Percentiles rank a stretch among this genome's conserved stretches.
phyloP scores from a whole-genome alignment of 2,113 vertebrate species.

The Stictonetta naevosa region DNA sequence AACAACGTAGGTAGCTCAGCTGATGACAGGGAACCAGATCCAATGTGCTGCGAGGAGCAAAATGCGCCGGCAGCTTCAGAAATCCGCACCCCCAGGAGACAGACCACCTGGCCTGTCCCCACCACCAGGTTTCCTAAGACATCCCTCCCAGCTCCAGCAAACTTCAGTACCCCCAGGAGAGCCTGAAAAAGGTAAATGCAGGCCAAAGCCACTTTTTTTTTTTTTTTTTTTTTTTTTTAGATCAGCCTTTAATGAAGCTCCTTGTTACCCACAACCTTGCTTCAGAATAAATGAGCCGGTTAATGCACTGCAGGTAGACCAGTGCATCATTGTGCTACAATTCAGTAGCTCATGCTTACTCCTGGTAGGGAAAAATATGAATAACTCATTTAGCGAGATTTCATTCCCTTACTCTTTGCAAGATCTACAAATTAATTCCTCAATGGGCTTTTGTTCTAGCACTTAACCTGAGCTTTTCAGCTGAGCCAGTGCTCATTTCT shows the following conservation, averaged over 20 bases:
- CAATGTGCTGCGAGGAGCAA: background rate
- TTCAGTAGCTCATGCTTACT: constrained; percentile 3
- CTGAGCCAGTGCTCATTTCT: background rate
- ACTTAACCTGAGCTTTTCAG: constrained; percentile 26
- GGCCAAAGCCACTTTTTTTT: background rate
- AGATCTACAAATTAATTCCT: constrained; percentile 31
- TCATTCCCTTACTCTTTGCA: background rate
- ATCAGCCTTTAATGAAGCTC: background rate
- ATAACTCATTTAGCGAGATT: background rate
- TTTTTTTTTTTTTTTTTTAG: background rate
- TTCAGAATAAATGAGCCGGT: background rate
- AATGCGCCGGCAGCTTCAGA: background rate
- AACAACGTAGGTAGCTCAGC: background rate
- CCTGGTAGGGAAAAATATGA: background rate
- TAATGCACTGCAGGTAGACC: background rate
- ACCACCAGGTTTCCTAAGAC: background rate
- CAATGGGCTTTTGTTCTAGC: background rate
- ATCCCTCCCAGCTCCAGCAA: background rate
- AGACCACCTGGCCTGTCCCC: background rate
- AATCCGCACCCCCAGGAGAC: background rate
- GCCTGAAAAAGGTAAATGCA: background rate
- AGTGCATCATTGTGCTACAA: background rate
- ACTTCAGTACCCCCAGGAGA: background rate
- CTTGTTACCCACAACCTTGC: background rate
- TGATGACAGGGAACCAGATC: background rate